These are phyloP conservation scores for Galemys pyrenaicus DNA, from an alignment of 2,113 vertebrate species.

Conservation along the genomic window DNA sequence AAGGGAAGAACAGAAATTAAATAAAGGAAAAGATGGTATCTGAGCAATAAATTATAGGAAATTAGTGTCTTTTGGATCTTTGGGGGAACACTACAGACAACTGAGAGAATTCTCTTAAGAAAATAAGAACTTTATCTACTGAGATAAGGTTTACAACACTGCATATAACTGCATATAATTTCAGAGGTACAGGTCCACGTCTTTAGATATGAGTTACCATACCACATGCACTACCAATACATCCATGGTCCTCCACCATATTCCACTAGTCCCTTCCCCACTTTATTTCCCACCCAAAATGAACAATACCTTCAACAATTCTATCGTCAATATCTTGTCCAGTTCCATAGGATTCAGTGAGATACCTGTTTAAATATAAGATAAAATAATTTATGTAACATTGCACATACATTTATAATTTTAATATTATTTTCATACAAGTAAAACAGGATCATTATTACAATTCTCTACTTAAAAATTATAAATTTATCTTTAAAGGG, in stretches of 20 bases:
- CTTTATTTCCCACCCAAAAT: not conserved
- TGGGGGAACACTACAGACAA: not conserved
- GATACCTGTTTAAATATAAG: conserved; percentile 87
- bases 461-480: conserved; percentile 3
- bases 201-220: too few relatives aligned
- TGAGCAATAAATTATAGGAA: not conserved
- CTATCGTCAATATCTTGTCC: conserved; percentile 98
- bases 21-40: not conserved
- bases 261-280: too few relatives aligned
- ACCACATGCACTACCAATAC: too few relatives aligned
- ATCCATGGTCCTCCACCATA: too few relatives aligned
- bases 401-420: not conserved
- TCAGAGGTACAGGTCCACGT: too few relatives aligned
- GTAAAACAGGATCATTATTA: not conserved
- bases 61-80: not conserved
- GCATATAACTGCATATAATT: too few relatives aligned
- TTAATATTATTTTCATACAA: conserved; percentile 27
- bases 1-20: not conserved
- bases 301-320: conserved; percentile 95
- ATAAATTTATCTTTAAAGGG: not conserved
- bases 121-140: not conserved
- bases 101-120: not conserved
- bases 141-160: too few relatives aligned
- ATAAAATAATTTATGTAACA: conserved; percentile 47
- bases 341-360: conserved; percentile 95